A percentile compares a stretch with the other conserved stretches of the same genome.
phyloP scores from a whole-genome alignment of 1,140 invertebrate genomes.

The Bombus affinis region DNA sequence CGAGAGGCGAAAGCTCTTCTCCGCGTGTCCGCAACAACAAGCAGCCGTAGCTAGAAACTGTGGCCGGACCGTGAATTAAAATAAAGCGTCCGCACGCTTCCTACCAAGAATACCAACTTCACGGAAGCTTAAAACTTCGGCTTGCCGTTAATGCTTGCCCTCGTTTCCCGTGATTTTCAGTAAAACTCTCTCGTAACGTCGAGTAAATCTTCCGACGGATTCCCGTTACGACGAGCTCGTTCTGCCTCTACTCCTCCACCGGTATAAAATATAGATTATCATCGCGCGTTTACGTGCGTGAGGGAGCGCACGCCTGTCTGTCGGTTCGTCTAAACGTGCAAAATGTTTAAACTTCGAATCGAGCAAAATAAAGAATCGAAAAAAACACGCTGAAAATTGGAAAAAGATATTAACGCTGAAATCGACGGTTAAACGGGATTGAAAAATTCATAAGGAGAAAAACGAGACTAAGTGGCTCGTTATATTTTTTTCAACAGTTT shows the following conservation, averaged over 20 bases:
- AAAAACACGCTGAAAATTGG: neutral
- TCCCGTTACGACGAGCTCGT: neutral
- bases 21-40: neutral
- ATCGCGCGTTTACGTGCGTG: too few relatives aligned
- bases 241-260: neutral
- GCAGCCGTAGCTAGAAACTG: neutral
- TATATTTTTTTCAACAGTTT: neutral
- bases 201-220: neutral
- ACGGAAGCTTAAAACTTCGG: conserved; percentile 18
- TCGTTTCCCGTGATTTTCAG: conserved; percentile 13
- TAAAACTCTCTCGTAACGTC: neutral
- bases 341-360: neutral
- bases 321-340: too few relatives aligned
- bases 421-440: neutral
- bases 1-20: neutral
- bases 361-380: too few relatives aligned
- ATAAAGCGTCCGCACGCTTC: neutral
- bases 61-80: conserved; percentile 25
- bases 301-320: too few relatives aligned
- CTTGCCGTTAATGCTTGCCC: conserved; percentile 22
- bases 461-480: neutral
- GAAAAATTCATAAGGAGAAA: neutral
- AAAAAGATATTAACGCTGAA: neutral
- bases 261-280: neutral
- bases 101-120: conserved; percentile 45